Evolutionary conservation across 2,888 invertebrate genomes (phyloP).

Genomic region (Drosophila sordidapex): DNA sequence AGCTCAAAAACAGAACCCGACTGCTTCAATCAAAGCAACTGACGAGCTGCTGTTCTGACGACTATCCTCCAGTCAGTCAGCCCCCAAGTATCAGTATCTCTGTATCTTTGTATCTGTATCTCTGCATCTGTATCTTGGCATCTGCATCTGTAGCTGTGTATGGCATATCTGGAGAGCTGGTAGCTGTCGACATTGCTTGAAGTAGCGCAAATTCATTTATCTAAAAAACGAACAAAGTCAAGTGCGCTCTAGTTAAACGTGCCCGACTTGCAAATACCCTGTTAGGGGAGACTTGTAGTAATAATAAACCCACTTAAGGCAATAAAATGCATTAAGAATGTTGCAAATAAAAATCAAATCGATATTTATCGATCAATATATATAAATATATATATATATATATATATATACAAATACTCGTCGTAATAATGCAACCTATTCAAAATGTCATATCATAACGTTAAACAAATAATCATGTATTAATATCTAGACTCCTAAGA

Average conservation of each 20-base stretch:
- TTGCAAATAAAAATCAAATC: not conserved
- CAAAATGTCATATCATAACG: not conserved
- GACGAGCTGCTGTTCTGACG: slow-evolving; percentile 67
- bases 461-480: no score
- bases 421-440: not conserved
- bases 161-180: slow-evolving; percentile 35
- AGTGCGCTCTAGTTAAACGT: slow-evolving; percentile 5
- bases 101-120: slow-evolving; percentile 38
- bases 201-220: slow-evolving; percentile 78
- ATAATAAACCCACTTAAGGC: no score
- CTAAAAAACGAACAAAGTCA: slow-evolving; percentile 60
- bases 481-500: not conserved
- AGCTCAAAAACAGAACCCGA: slow-evolving; percentile 24
- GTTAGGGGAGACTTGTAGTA: no score
- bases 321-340: not conserved
- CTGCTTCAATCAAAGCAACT: slow-evolving; percentile 76
- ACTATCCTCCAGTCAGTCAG: slow-evolving; percentile 40
- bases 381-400: no score
- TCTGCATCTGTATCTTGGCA: slow-evolving; percentile 32
- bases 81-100: slow-evolving; percentile 37
- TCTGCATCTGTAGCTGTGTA: slow-evolving; percentile 42
- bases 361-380: not conserved
- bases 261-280: not conserved
- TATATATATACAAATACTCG: not conserved
- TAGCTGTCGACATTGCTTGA: slow-evolving; percentile 68